Evolutionary conservation across 1,140 invertebrate species (phyloP), one percentile per base, ranked within the genome.

Genomic region (Harlomillsia oculata): DNA sequence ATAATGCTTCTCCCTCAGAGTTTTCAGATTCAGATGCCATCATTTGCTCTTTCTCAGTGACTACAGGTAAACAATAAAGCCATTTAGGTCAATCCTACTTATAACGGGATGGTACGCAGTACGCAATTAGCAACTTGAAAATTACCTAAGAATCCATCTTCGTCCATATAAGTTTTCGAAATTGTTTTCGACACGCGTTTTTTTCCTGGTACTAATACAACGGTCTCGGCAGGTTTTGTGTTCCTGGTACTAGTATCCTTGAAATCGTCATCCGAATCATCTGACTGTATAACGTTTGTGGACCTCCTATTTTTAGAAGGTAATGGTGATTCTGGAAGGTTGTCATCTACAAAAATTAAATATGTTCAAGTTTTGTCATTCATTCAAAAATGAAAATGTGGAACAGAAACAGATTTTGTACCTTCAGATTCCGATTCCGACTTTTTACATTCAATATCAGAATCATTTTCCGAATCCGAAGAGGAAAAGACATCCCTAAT

Each of bases 81-180:
- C 6, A 13, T 41, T 20, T 46, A 46, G 26, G 11, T 46, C 5
- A 18, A 28, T 18, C 6, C 8, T 13, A 14, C 44, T 46, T 23
- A 23, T 5, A 9, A 46, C 9, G 5, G 8, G 23, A 18, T 25
- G 11, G 16, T 46, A 11, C 8, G 6, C 44, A 11, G 9, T 20
- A 11, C 20, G 9, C 44, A 46, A 11, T 20, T 5, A 13, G 25
- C 44, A 25, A 14, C 11, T 25, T 18, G 18, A 29, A 37, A 16
- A 43, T 20, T 61, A 66, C 61, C 61, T 29, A 60, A 16, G 45
- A 30, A 61, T 1, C 61, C 64, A 21, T 66, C 64, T n/a, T 61
- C 50, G 52, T 61, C 59, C 25, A 55, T 40, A 30, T 30, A 55
- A 29, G 43, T 39, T 28, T 63, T 57, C 11, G 61, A 43, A 14